Conservation (phyloP, 1,140 invertebrate genomes). For the Mizuhopecten yessoensis region DNA sequence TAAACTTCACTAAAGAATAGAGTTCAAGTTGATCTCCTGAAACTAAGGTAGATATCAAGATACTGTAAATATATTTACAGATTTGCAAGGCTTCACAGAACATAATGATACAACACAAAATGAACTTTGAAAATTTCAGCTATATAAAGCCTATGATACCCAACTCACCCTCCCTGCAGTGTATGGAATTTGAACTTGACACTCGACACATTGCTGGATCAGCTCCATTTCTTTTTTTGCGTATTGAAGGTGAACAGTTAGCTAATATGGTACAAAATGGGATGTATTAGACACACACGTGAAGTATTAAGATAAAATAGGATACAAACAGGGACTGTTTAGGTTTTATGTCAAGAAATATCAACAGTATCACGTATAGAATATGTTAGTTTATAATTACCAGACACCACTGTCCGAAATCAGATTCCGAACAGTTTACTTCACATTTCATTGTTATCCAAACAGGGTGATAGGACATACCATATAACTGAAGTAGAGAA, state of each 20-base stretch:
- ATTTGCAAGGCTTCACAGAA: neutral
- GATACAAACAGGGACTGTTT: neutral
- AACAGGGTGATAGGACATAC: too few relatives aligned
- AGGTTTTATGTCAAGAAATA: neutral
- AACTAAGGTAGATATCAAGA: neutral
- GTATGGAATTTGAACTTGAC: neutral
- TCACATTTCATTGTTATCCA: too few relatives aligned
- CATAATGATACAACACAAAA: neutral
- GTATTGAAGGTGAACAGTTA: conserved; percentile 27
- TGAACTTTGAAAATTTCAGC: neutral
- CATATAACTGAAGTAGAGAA: too few relatives aligned
- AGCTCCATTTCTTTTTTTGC: neutral
- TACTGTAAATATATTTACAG: too few relatives aligned
- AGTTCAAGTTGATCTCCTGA: neutral
- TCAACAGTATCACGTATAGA: neutral
- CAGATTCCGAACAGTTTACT: too few relatives aligned
- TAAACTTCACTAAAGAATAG: neutral
- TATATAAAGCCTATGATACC: neutral
- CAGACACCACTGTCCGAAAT: neutral
- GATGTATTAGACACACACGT: neutral
- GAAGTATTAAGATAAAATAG: neutral
- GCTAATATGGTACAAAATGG: neutral
- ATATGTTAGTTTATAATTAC: neutral
- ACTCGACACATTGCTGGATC: neutral
- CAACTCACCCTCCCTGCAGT: conserved; percentile 22